Evolutionary conservation across 2,888 invertebrate species (phyloP), one percentile per base, ranked within the genome.

Genomic region (Drosophila acutilabella): DNA sequence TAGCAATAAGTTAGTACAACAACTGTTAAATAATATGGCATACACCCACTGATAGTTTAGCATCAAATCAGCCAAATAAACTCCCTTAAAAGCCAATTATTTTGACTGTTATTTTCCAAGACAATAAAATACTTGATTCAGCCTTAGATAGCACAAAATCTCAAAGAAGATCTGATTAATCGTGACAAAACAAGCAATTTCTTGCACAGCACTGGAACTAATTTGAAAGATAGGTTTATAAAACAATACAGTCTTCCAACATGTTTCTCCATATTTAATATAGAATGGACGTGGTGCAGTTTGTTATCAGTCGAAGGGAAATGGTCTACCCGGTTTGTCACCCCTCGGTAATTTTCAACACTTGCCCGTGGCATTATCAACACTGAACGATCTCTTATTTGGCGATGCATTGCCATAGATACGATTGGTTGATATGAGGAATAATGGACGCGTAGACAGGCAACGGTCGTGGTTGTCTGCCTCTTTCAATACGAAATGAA

Each of bases 401-500:
- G 66, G 73, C 73, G 73, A 74, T 80, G 65, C 77, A 75, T 68
- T 67, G 73, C 71, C 73, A 72, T 60, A 67, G 86, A 88, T 83
- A 85, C 70, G 68, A 64, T 23, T 59, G 73, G 30, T 11, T 48
- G 81, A 82, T 88, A 78, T 61, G 54, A 60, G 52, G 44, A 70
- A 68, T 79, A 76, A 88, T 81, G 74, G 70, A 74, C 38, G 88
- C 78, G 81, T 66, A 73, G 86, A 81, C 76, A 83, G 71, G 80
- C 83, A 0, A 4, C 4, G 13, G 74, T 78, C 53, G 64, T 56
- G 51, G 64, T 66, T 71, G 45, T 33, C 47, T 50, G 59, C 30
- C 61, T 61, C 38, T 30, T 61, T 26, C 61, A 47, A 70, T 80
- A 77, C 67, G 40, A 85, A 83, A 86, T 88, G 84, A 83, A 78